A percentile compares a stretch with the other conserved stretches of the same genome.
phyloP scores from a whole-genome alignment of 2,113 vertebrate genomes.

The Sturnira hondurensis region DNA sequence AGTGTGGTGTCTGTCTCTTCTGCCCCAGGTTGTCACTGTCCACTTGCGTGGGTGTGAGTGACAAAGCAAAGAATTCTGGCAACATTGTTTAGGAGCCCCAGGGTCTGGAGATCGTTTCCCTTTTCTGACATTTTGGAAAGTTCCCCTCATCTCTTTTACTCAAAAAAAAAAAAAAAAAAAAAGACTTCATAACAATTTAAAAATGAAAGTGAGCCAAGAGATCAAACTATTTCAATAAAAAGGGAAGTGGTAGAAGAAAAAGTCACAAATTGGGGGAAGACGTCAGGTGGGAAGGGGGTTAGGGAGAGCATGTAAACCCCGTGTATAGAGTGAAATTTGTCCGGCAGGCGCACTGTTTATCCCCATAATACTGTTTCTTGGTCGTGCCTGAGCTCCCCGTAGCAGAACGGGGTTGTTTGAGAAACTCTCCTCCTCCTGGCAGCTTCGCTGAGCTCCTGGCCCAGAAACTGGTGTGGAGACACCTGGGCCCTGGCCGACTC shows the following conservation, averaged over 20 bases:
- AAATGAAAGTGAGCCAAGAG: not conserved
- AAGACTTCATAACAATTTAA: not conserved
- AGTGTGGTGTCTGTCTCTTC: not conserved
- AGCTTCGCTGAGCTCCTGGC: not conserved
- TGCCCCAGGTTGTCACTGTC: too few species aligned
- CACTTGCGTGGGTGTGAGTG: rapidly evolving
- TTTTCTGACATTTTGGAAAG: not conserved
- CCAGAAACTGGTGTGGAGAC: not conserved
- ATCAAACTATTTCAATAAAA: not conserved
- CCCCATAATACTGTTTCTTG: not conserved
- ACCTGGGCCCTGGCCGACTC: not conserved
- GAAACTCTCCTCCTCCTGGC: not conserved
- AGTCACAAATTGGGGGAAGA: rapidly evolving
- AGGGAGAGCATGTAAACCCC: not conserved
- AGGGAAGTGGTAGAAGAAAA: not conserved
- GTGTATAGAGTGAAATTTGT: not conserved
- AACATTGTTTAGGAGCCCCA: not conserved
- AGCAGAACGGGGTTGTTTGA: not conserved
- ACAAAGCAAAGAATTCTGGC: not conserved
- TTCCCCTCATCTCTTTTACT: not conserved
- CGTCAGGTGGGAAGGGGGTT: not conserved
- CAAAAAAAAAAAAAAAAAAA: not conserved
- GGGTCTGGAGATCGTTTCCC: not conserved
- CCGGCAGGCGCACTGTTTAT: not conserved
- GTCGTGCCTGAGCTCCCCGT: not conserved